Base-by-base conservation (phyloP, 2,797 vertebrate genomes). In the Stomatorhinus walkeri region DNA sequence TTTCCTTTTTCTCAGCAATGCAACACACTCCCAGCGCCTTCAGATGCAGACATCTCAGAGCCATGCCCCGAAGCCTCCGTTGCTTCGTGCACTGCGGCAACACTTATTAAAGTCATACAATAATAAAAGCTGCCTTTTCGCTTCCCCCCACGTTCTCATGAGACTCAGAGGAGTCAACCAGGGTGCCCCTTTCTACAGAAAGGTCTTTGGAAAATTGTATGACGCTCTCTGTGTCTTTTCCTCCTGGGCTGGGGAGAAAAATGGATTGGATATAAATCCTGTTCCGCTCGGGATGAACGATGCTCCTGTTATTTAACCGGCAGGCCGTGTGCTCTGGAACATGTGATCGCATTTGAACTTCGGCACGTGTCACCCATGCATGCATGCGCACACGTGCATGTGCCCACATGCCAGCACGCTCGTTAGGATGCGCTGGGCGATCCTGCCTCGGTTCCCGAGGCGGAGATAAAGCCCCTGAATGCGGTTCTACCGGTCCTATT, bases 31-130 rank as follows among this genome's bases (percentile, higher is more conserved):
- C 1, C 68, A 14, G 28, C 68, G 68, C 68, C 68, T 72, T 85
- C n/a, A 24, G 43, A 51, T 28, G 48, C 81, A 51, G 48, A 10
- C 81, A 49, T 51, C 81, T 51, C 43, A 28, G 43, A 85, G n/a
- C 43, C 22, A 51, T 85, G 48, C 48, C 76, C 76, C 2, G 5
- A 46, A 48, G 81, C 46, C n/a, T 43, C 22, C 12, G 22, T 22
- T 4, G 10, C 81, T 51, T 28, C n/a, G 2, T 51, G 81, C 81
- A 51, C 81, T 5, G 81, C 81, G 9, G 43, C 81, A 48, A 28
- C 43, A 49, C 48, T 49, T 85, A 85, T 85, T 92, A 93, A 90
- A 92, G 91, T 92, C 91, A 91, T 89, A 89, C 90, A 46, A 85
- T 90, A 87, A 36, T 51, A 51, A 85, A 46, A 81, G 76, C 76